phyloP scores from a whole-genome alignment of 30 jellyfish, hydroid and myxozoan species.

The Hydractinia echinata region DNA sequence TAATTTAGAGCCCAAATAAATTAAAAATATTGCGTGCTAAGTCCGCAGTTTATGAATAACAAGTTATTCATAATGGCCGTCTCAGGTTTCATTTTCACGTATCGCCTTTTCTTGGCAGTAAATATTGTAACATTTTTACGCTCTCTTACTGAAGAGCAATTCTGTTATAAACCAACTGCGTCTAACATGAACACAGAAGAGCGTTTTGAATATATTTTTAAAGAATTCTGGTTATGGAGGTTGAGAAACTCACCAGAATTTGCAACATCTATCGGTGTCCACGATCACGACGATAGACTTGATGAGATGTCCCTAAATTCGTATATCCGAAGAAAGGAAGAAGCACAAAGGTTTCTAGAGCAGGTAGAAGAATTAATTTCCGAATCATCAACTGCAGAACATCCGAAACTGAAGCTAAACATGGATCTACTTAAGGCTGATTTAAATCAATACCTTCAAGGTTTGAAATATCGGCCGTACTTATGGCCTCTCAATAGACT shows the following conservation, averaged over 20 bases:
- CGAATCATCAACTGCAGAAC: background rate
- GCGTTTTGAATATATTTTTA: constrained; percentile 27
- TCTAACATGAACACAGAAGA: background rate
- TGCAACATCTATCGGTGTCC: constrained; percentile 84
- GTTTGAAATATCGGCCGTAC: constrained; percentile 47
- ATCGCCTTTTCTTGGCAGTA: background rate
- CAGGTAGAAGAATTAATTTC: background rate
- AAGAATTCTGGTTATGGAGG: constrained; percentile 82
- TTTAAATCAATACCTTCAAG: constrained; percentile 48
- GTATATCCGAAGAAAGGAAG: constrained; percentile 37
- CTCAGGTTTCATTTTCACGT: background rate
- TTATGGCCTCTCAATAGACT: constrained; percentile 69
- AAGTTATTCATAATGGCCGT: background rate
- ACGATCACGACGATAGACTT: constrained; percentile 46
- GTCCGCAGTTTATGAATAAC: too few relatives aligned
- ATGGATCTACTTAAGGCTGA: constrained; percentile 49
- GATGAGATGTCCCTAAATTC: constrained; percentile 61
- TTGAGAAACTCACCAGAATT: constrained; percentile 73
- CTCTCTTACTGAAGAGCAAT: background rate
- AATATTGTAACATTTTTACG: background rate
- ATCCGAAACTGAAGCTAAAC: constrained; percentile 7
- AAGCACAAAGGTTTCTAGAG: constrained; percentile 31
- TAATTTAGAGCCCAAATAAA: too few relatives aligned
- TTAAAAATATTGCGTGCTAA: too few relatives aligned
- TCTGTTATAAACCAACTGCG: constrained; percentile 1